Percentiles rank a stretch among this genome's conserved stretches.
phyloP scores from a whole-genome alignment of 2,113 vertebrate genomes.

The Corapipo altera region DNA sequence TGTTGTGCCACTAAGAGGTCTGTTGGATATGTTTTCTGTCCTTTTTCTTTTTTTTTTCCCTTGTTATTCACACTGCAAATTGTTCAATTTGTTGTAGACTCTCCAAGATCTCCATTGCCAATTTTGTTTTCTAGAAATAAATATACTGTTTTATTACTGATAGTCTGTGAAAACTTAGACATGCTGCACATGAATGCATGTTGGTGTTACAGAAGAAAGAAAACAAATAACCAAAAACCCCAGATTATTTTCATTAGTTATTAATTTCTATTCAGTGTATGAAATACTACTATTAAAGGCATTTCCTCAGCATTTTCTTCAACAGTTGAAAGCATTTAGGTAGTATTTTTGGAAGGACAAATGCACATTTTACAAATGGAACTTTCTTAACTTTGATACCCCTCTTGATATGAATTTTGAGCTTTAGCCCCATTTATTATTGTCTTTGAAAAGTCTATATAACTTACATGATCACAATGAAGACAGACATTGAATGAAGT shows the following conservation, averaged over 20 bases:
- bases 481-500: not conserved
- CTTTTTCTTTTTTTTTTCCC: accelerated
- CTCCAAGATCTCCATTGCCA: not conserved
- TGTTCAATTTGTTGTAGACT: not conserved
- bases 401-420: not conserved
- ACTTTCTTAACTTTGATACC: not conserved
- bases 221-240: not conserved
- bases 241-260: not conserved
- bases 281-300: not conserved
- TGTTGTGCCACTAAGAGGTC: not conserved
- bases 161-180: not conserved
- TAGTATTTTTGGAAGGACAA: not conserved
- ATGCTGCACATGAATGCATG: not conserved
- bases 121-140: not conserved
- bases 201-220: not conserved
- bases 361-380: not conserved
- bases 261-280: not conserved
- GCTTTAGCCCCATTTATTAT: not conserved
- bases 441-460: not conserved
- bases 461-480: not conserved
- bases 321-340: not conserved
- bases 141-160: not conserved
- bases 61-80: not conserved
- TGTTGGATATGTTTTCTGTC: not conserved
- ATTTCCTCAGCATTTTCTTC: not conserved